These are phyloP conservation scores for Geothlypis trichas DNA, from an alignment of 2,113 vertebrate genomes.

Conservation along the genomic window DNA sequence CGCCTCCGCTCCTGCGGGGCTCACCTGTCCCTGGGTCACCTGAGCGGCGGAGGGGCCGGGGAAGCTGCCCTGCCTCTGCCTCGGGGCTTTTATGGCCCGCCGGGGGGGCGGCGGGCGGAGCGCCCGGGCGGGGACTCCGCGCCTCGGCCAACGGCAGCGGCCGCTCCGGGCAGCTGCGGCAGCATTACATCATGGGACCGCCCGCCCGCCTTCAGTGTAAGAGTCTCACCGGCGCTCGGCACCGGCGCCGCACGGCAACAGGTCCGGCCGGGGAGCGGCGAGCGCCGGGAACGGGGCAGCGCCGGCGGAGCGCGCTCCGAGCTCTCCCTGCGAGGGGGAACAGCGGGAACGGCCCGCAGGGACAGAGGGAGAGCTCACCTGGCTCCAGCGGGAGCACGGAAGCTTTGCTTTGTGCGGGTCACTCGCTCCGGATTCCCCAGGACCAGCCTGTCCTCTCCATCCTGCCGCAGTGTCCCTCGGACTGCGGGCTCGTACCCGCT, in stretches of 20 bases:
- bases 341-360: not conserved
- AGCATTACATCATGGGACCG: conserved; percentile 77
- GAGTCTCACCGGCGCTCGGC: conserved; percentile 37
- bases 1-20: not conserved
- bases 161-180: not conserved
- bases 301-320: not conserved
- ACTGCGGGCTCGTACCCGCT: fast-evolving
- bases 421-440: not conserved
- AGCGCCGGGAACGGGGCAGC: not conserved
- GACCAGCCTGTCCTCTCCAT: not conserved
- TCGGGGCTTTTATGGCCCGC: conserved; percentile 63
- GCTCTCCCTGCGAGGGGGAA: fast-evolving
- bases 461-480: fast-evolving
- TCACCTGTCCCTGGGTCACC: conserved; percentile 47
- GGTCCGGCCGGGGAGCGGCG: not conserved
- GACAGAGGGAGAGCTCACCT: not conserved
- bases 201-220: conserved; percentile 61
- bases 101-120: conserved; percentile 50
- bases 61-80: conserved; percentile 4
- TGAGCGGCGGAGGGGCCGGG: not conserved
- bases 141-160: conserved; percentile 61
- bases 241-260: not conserved
- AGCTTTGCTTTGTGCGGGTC: not conserved
- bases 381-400: not conserved
- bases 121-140: conserved; percentile 22